Conservation (phyloP, 2,888 invertebrate species). For the Athetis lepigone region DNA sequence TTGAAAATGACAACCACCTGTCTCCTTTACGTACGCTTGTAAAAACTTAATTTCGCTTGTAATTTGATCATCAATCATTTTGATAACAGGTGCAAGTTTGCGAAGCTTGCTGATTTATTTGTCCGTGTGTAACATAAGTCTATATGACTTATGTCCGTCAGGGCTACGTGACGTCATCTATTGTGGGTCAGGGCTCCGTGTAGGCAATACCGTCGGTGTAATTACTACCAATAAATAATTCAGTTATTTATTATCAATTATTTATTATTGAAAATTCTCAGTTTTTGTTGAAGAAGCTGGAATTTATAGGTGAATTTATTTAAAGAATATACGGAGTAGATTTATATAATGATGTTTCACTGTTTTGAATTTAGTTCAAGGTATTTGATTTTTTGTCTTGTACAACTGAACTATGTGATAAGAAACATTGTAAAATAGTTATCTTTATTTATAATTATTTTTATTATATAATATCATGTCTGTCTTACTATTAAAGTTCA, state of each 20-base stretch:
- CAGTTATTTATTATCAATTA: too few species aligned
- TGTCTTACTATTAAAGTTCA: constrained; percentile 18
- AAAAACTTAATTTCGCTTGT: constrained; percentile 36
- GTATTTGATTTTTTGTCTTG: constrained; percentile 4
- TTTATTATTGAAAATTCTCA: constrained; percentile 21
- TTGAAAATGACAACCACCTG: constrained; percentile 10
- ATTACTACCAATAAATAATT: constrained; percentile 61
- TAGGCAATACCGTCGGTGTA: constrained; percentile 63
- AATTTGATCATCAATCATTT: constrained; percentile 49
- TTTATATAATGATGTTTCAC: background rate
- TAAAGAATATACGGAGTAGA: too few species aligned
- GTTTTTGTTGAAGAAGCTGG: constrained; percentile 13
- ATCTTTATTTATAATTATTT: background rate
- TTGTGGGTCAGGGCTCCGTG: constrained; percentile 80
- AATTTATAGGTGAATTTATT: background rate
- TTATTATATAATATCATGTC: constrained; percentile 25
- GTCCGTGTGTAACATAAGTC: constrained; percentile 58
- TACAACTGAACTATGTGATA: background rate
- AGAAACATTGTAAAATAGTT: constrained; percentile 13
- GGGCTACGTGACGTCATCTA: constrained; percentile 76
- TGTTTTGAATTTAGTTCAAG: constrained; percentile 23
- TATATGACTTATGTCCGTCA: constrained; percentile 33
- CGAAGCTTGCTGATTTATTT: constrained; percentile 12
- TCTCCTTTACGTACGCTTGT: constrained; percentile 4
- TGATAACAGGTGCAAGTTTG: constrained; percentile 33